These are phyloP conservation scores for human (Homo sapiens) DNA, from an alignment of 2,113 vertebrate species.

Conservation along the genomic window GRCh38 chr13:73590001-73590500, in stretches of 20 bases:
- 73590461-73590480: not conserved
- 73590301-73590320: not conserved
- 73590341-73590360: not conserved
- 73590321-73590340: not conserved
- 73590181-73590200: not conserved
- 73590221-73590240: not conserved
- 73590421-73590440: not conserved
- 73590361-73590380: not conserved
- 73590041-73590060: not conserved
- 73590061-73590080: not conserved
- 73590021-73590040: not conserved
- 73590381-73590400: not conserved
- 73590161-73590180: not conserved
- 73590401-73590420: not conserved
- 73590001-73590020: not conserved
- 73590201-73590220: not conserved
- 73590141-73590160: not conserved
- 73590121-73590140: not conserved
- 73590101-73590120: not conserved
- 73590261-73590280: not conserved
- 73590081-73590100: not conserved
- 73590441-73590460: not conserved
- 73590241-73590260: not conserved
- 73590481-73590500: slow-evolving; percentile 14
- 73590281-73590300: not conserved